Evolutionary conservation across 2,797 vertebrate species (phyloP).

Genomic region (Typhlichthys subterraneus): DNA sequence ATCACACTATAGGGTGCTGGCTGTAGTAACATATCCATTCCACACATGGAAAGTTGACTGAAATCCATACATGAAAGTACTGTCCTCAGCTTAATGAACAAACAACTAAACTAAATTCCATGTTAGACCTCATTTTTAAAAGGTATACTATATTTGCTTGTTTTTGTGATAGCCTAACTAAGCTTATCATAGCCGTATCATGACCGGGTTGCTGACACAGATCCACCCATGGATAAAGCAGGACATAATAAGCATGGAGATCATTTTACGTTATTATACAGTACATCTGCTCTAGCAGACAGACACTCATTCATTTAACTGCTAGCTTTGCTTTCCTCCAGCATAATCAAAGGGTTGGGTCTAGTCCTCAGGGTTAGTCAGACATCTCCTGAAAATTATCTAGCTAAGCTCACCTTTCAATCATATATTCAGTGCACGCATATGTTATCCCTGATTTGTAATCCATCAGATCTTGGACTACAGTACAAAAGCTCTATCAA

Average conservation of each 20-base stretch:
- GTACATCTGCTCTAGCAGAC: constrained; percentile 57
- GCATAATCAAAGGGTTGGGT: constrained; percentile 57
- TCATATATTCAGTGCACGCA: constrained; percentile 21
- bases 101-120: constrained; percentile 1
- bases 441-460: constrained; percentile 23
- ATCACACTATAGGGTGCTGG: too few relatives aligned
- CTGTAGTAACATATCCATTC: not conserved
- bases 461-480: constrained; percentile 1
- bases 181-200: constrained; percentile 46
- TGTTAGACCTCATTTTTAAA: not conserved
- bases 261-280: constrained; percentile 49
- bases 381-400: constrained; percentile 35
- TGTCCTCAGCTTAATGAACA: not conserved
- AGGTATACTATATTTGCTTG: constrained; percentile 2
- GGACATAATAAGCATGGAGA: constrained; percentile 58
- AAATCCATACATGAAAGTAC: too few relatives aligned
- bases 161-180: constrained; percentile 9
- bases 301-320: constrained; percentile 57
- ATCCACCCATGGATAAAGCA: constrained; percentile 60
- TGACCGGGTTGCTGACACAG: constrained; percentile 36
- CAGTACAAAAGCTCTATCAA: constrained; percentile 15
- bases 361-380: constrained; percentile 44
- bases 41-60: constrained; percentile 15
- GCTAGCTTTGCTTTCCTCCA: constrained; percentile 42
- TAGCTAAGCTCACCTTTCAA: constrained; percentile 25